phyloP scores from a whole-genome alignment of 2,888 invertebrate species.

The Philereme vetulata region DNA sequence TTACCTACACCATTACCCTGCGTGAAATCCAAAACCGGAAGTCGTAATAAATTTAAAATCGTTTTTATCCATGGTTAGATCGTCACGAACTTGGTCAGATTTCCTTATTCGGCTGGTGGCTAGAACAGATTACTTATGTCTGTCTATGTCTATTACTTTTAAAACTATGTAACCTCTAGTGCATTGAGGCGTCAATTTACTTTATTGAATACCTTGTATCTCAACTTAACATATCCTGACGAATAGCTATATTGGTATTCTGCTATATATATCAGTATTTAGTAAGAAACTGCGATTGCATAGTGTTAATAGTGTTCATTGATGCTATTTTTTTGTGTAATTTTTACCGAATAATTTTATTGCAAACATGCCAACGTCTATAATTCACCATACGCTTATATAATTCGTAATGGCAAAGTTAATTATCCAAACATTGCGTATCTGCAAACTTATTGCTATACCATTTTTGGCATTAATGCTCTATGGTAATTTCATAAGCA shows the following conservation, averaged over 20 bases:
- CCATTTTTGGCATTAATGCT: constrained; percentile 20
- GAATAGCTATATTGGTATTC: neutral
- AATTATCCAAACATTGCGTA: constrained; percentile 17
- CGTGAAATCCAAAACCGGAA: no score
- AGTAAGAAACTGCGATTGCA: no score
- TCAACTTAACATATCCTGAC: neutral
- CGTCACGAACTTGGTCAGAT: no score
- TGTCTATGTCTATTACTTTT: no score
- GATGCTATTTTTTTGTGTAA: no score
- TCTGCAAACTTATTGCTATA: constrained; percentile 18
- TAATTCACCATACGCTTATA: no score
- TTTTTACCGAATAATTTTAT: constrained; percentile 3
- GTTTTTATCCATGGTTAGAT: no score
- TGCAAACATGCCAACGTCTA: constrained; percentile 2
- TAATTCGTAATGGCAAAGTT: neutral
- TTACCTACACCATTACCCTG: no score
- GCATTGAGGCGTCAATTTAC: neutral
- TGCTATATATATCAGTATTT: no score
- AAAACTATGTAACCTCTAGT: neutral
- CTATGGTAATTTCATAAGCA: constrained; percentile 25
- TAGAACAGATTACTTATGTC: neutral
- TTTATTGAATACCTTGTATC: neutral
- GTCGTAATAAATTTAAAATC: no score
- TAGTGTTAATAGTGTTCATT: no score
- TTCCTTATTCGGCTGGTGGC: neutral